Conservation (phyloP, 2,888 invertebrate genomes). For the Portevinia maculata region DNA sequence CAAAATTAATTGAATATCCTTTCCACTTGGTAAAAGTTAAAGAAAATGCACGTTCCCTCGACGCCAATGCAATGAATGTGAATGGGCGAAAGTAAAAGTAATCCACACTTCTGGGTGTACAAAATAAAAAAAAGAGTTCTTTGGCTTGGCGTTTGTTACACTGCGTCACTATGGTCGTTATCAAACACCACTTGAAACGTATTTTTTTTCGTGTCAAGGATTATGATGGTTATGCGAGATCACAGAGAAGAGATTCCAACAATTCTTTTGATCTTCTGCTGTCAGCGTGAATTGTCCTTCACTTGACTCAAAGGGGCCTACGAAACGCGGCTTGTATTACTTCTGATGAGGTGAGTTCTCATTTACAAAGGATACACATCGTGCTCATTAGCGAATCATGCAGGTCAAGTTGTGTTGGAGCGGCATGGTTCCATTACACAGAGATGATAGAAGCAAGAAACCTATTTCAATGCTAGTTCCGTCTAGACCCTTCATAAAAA, state of each 20-base stretch:
- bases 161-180: constrained; percentile 8
- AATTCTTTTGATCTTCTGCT: constrained; percentile 29
- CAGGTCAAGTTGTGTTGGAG: constrained; percentile 41
- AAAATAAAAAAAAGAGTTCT: constrained; percentile 4
- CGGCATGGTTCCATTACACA: constrained; percentile 1
- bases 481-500: constrained; percentile 40
- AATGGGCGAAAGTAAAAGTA: constrained; percentile 56
- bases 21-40: constrained; percentile 1
- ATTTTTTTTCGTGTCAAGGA: constrained; percentile 69
- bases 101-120: constrained; percentile 28
- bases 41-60: constrained; percentile 22
- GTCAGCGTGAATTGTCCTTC: constrained; percentile 3
- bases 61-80: constrained; percentile 19
- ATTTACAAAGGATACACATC: constrained; percentile 19
- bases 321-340: not conserved
- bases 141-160: not conserved
- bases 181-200: constrained; percentile 58
- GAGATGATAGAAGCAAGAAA: not conserved
- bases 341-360: constrained; percentile 35
- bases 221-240: constrained; percentile 38
- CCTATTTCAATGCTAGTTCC: constrained; percentile 7
- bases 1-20: constrained; percentile 66
- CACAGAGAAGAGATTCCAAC: not conserved
- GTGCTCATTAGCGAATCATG: constrained; percentile 35
- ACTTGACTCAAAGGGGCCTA: not conserved